Evolutionary conservation across 2,888 invertebrate species (phyloP), one percentile per base, ranked within the genome.

Genomic region (Perizoma flavofasciatum): DNA sequence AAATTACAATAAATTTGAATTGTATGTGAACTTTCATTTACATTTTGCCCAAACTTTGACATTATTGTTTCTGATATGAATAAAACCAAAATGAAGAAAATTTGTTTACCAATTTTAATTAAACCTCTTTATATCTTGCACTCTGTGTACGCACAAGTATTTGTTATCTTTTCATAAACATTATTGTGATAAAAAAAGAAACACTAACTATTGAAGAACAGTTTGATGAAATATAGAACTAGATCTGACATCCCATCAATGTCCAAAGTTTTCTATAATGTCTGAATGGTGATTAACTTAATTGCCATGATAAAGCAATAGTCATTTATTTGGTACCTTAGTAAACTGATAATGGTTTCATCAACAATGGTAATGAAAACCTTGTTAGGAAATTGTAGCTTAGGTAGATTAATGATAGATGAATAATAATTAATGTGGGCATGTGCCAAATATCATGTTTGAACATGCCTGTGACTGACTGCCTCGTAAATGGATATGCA

Each of bases 1-100:
- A 54, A 65, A 65, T 66, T 63, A 63, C 49, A 64, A 67, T 69
- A 66, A 63, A 69, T 69, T 67, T 55, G 43, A 66, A 66, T 65
- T 64, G 49, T 59, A 64, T 51, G 55, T 63, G 49, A 59, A 63
- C 68, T 63, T 65, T 64, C 62, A 49, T 63, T 46, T 59, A 50
- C 50, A 63, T 66, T 58, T 51, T 34, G 55, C 34, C 32, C 59
- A 22, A 5, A 11, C 37, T 41, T 33, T 22, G 10, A 11, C 8
- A 49, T 50, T 50, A 61, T 32, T 55, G 43, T 51, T 33, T 22
- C 43, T 46, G 50, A 45, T 44, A 32, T 48, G 45, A 52, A 44
- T 49, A 11, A 52, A 32, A 9, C 6, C 6, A 40, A 34, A 11
- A 34, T 32, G 48, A 49, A 8, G 34, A 44, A 49, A 39, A 45